These are phyloP conservation scores for Oenanthe melanoleuca DNA, from an alignment of 2,113 vertebrate genomes.

Conservation along the genomic window DNA sequence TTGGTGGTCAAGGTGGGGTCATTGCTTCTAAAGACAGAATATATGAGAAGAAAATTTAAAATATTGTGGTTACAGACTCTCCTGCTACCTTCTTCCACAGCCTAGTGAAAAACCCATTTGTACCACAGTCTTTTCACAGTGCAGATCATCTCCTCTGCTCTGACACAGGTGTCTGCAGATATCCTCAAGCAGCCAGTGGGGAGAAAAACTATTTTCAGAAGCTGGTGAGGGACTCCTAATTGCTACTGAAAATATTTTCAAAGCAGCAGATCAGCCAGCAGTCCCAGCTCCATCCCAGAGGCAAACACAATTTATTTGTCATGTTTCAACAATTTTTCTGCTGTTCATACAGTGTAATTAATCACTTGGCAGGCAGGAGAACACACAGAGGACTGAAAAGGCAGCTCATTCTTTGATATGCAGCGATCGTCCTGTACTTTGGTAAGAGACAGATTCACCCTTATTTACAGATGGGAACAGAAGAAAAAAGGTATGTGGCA, in stretches of 20 bases:
- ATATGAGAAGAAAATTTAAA: background rate
- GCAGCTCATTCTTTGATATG: constrained; percentile 1
- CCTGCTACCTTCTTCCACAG: background rate
- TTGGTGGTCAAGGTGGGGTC: background rate
- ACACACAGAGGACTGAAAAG: constrained; percentile 36
- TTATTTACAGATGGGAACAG: background rate
- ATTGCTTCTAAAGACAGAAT: background rate
- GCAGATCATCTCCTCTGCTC: background rate
- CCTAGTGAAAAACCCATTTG: background rate
- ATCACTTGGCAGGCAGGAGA: constrained; percentile 56
- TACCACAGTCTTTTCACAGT: background rate
- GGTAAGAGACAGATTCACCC: background rate
- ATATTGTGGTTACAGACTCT: background rate
- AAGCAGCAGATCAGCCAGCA: constrained; percentile 35
- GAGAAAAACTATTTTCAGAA: background rate
- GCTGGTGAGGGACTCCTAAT: constrained; percentile 26
- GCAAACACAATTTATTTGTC: constrained; percentile 63
- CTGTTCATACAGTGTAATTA: constrained; percentile 57
- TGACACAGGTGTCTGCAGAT: background rate
- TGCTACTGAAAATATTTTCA: constrained; percentile 56
- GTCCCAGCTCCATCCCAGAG: constrained; percentile 43
- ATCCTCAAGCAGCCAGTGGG: background rate
- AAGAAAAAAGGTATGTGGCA: background rate
- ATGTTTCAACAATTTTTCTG: constrained; percentile 55
- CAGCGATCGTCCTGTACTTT: background rate